A percentile compares a stretch with the other conserved stretches of the same genome.
phyloP scores from a whole-genome alignment of 2,888 invertebrate species.

The Endomychus coccineus region DNA sequence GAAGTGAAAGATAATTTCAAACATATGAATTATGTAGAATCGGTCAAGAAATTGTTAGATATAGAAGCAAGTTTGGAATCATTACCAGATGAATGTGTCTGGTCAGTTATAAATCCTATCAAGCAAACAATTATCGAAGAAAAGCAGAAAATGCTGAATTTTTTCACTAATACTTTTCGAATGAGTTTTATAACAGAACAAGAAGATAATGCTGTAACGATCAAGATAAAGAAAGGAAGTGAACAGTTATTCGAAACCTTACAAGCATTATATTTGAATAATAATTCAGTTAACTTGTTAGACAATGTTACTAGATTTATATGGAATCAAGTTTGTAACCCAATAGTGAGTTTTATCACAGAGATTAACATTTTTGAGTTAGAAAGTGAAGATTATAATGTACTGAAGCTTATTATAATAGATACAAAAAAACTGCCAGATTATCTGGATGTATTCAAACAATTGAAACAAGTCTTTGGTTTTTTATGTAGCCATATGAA shows the following conservation, averaged over 20 bases:
- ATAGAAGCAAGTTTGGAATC: no score
- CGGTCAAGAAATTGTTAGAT: no score
- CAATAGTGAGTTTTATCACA: conserved; percentile 49
- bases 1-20: no score
- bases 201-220: no score
- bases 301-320: conserved; percentile 54
- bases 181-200: no score
- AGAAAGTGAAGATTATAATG: conserved; percentile 32
- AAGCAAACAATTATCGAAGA: no score
- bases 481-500: conserved; percentile 53
- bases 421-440: conserved; percentile 41
- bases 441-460: conserved; percentile 51
- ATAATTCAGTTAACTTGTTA: conserved; percentile 46
- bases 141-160: no score
- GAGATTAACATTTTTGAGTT: conserved; percentile 44
- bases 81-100: no score
- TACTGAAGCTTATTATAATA: conserved; percentile 36
- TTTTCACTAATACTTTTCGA: no score
- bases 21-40: no score
- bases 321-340: conserved; percentile 50
- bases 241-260: conserved; percentile 44
- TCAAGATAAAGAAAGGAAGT: conserved; percentile 35
- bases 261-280: conserved; percentile 32
- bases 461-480: conserved; percentile 50
- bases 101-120: no score